Percentiles rank a stretch among this genome's conserved stretches.
Evolutionary conservation across 2,113 vertebrate genomes (phyloP).

Genomic region (Triplophysa siluroides): DNA sequence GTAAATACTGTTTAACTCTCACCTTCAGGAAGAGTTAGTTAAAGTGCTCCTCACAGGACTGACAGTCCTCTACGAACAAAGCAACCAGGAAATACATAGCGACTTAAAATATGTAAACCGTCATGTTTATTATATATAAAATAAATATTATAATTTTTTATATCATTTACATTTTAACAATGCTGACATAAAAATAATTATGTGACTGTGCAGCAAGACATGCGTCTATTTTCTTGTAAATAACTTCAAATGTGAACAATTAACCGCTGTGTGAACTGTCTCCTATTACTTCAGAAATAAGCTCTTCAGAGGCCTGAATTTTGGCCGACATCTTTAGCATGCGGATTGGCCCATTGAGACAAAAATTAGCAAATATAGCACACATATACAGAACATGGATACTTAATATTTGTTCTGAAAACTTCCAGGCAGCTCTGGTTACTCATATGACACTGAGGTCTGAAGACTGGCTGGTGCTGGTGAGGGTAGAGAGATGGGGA

Average conservation of each 20-base stretch:
- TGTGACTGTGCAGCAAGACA: background rate
- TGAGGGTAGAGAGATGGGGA: conserved; percentile 46
- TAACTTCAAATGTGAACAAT: background rate
- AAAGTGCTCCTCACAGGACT: conserved; percentile 71
- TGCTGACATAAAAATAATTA: background rate
- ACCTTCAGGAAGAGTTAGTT: conserved; percentile 73
- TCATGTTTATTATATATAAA: too few relatives aligned
- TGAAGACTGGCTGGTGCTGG: conserved; percentile 54
- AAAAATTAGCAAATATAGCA: conserved; percentile 56
- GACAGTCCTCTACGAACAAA: conserved; percentile 63
- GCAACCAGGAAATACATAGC: conserved; percentile 14
- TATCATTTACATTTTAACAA: conserved; percentile 27
- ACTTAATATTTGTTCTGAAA: conserved; percentile 59
- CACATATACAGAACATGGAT: conserved; percentile 50
- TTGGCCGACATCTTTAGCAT: background rate
- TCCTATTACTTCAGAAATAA: background rate
- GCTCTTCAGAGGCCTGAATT: too few relatives aligned
- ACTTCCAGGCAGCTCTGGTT: conserved; percentile 33
- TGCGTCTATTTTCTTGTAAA: background rate
- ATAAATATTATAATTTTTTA: too few relatives aligned
- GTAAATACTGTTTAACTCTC: conserved; percentile 78
- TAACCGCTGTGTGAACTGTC: background rate
- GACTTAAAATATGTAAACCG: too few relatives aligned
- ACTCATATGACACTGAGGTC: conserved; percentile 56
- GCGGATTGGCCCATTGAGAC: conserved; percentile 3